Evolutionary conservation across 2,113 vertebrate species (phyloP), one percentile per base, ranked within the genome.

Genomic region (Larimichthys crocea): DNA sequence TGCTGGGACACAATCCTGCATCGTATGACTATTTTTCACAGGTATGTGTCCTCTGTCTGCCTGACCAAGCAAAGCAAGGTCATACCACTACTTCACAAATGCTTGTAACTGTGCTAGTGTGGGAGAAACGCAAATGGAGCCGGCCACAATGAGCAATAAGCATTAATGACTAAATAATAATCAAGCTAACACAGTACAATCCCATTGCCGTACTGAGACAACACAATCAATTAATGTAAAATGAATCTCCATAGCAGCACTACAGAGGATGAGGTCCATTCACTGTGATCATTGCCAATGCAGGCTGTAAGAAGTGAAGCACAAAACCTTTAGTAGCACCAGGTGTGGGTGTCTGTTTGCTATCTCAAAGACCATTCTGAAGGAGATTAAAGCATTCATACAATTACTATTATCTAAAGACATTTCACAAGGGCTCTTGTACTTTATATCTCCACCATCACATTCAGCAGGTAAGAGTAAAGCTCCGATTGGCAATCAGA

Each of bases 91-190:
- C 57, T 81, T 63, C 57, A 48, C 24, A 55, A 61, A 40, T 1
- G 29, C 50, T 61, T 17, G 50, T 74, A 49, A 66, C 24, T 11
- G 74, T 31, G 31, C 19, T 11, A 63, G 63, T 0, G 75, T 53
- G 63, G 52, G 52, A 55, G 68, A 50, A 53, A 56, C 52, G 4
- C 11, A 70, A 61, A 66, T 26, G 22, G 48, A 75, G n/a, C 35
- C 10, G 59, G 62, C 62, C 48, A 69, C 52, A 80, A 67, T 55
- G 66, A 14, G 50, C 69, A 72, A 72, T 84, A 85, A 82, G 83
- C 56, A 85, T 80, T 79, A 55, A 72, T 35, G 50, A 86, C 82
- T 79, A 71, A 77, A 82, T 72, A 64, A 79, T 81, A 71, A 79
- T 73, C 55, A 87, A 3, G 1, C n/a, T 57, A 76, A 84, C 19